Evolutionary conservation across 2,113 vertebrate genomes (phyloP).

Genomic region (Notarius lentiginosus): DNA sequence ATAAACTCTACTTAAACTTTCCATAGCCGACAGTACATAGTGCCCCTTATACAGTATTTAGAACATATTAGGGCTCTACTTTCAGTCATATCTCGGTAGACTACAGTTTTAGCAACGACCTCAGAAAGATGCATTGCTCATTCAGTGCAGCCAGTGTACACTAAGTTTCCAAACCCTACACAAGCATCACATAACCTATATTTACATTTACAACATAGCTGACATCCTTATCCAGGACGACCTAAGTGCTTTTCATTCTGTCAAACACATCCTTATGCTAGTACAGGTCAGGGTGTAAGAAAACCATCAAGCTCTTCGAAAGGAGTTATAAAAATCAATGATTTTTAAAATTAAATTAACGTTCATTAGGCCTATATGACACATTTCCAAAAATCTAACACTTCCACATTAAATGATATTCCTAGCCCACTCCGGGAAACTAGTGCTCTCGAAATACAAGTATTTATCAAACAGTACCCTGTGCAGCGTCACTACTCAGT

Average conservation of each 20-base stretch:
- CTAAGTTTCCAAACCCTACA: neutral
- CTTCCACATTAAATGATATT: neutral
- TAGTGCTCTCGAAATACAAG: neutral
- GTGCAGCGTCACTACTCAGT: neutral
- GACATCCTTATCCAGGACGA: neutral
- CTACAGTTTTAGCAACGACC: neutral
- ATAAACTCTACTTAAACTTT: neutral
- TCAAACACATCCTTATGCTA: neutral
- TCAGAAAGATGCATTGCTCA: too few relatives aligned
- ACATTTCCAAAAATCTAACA: neutral
- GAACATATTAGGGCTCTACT: neutral
- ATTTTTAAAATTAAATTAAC: neutral
- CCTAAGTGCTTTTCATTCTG: neutral
- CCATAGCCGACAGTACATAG: neutral
- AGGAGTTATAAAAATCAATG: neutral
- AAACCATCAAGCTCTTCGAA: neutral
- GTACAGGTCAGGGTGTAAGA: neutral
- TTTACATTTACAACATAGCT: neutral
- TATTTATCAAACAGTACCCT: neutral
- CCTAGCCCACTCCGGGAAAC: neutral
- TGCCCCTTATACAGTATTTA: neutral
- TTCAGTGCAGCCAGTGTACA: neutral
- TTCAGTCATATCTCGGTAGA: neutral
- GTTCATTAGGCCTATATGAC: neutral
- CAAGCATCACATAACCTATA: neutral